Percentiles rank a stretch among this genome's conserved stretches.
Conservation (phyloP, 2,113 vertebrate species). For the Larimichthys polyactis region DNA sequence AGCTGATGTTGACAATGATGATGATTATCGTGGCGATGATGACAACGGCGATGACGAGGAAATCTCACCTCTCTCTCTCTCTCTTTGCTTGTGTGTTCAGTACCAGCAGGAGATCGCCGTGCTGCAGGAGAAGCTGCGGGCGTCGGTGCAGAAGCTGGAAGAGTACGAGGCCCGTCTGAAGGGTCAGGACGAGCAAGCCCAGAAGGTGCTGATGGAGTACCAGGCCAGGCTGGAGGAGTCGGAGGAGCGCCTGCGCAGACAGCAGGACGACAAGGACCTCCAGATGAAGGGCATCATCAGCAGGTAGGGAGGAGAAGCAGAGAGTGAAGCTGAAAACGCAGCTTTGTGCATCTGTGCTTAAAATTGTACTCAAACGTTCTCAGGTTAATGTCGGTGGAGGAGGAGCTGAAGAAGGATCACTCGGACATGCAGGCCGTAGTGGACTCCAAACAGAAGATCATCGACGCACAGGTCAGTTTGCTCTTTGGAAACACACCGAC, state of each 20-base stretch:
- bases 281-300: constrained; percentile 99
- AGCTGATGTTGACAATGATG: constrained; percentile 11
- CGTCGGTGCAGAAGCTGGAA: constrained; percentile 96
- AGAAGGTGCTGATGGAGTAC: constrained; percentile 97
- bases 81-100: constrained; percentile 71
- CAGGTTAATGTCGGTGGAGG: constrained; percentile 98
- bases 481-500: not conserved
- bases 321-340: too few species aligned
- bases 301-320: constrained; percentile 84
- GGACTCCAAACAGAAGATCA: constrained; percentile 99
- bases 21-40: not conserved
- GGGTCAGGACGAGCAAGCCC: constrained; percentile 95
- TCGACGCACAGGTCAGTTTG: constrained; percentile 93
- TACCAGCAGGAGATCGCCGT: constrained; percentile 93
- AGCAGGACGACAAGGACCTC: constrained; percentile 99
- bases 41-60: not conserved
- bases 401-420: constrained; percentile 98
- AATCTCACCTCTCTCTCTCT: not conserved
- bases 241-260: constrained; percentile 93
- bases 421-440: constrained; percentile 98
- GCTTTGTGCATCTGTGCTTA: not conserved
- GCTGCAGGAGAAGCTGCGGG: constrained; percentile 95
- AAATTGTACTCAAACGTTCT: not conserved
- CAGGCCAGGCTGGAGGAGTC: constrained; percentile 97
- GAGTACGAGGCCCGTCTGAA: constrained; percentile 96